Percentiles rank a stretch among this genome's conserved stretches.
Evolutionary conservation across 2,113 vertebrate species (phyloP).

Genomic region (Nanorana parkeri): DNA sequence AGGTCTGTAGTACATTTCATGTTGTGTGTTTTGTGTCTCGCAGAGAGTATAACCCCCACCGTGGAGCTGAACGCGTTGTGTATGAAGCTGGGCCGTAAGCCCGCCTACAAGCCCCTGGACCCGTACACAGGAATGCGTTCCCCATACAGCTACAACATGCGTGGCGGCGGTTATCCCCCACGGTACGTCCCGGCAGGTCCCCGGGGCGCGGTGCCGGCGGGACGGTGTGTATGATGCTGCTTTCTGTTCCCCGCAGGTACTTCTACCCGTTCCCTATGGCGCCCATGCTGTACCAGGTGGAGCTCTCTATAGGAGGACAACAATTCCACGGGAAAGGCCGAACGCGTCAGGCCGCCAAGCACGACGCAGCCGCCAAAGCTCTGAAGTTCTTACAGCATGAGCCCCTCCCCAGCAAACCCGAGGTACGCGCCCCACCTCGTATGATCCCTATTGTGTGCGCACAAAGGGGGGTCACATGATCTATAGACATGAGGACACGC

Average conservation of each 20-base stretch:
- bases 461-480: no score
- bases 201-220: no score
- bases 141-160: constrained; percentile 90
- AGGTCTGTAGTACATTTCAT: no score
- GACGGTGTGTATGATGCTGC: not conserved
- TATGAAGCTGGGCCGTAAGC: constrained; percentile 96
- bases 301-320: constrained; percentile 94
- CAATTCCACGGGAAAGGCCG: constrained; percentile 96
- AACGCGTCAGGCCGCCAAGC: constrained; percentile 92
- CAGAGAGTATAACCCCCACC: constrained; percentile 90
- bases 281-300: constrained; percentile 94
- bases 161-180: constrained; percentile 87
- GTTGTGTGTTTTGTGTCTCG: constrained; percentile 47
- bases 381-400: constrained; percentile 92
- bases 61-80: constrained; percentile 95
- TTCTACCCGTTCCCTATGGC: constrained; percentile 96
- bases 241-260: constrained; percentile 73
- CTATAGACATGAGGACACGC: no score
- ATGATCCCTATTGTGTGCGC: no score
- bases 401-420: constrained; percentile 85
- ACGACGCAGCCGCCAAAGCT: constrained; percentile 92
- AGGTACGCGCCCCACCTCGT: constrained; percentile 69
- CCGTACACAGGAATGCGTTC: constrained; percentile 93
- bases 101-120: constrained; percentile 93
- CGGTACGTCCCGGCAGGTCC: constrained; percentile 76